Conservation (phyloP, 2,113 vertebrate genomes). For the Pteropus alecto region DNA sequence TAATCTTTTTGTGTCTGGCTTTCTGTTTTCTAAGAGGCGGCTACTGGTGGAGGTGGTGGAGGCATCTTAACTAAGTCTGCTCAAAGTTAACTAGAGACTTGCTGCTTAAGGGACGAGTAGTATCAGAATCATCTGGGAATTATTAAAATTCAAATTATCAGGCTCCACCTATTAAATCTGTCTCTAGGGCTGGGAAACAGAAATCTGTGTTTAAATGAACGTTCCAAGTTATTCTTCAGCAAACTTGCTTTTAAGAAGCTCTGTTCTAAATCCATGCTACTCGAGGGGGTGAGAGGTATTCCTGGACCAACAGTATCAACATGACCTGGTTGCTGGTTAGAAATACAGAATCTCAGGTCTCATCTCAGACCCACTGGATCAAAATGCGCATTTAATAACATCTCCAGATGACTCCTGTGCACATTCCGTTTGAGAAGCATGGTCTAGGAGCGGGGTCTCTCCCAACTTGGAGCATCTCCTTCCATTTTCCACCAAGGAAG, state of each 20-base stretch:
- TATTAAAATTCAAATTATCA: not conserved
- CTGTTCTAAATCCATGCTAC: not conserved
- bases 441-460: not conserved
- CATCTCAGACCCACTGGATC: not conserved
- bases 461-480: not conserved
- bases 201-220: not conserved
- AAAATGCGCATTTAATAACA: not conserved
- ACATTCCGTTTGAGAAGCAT: not conserved
- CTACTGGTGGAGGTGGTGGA: not conserved
- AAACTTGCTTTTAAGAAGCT: not conserved
- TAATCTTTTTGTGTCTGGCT: not conserved
- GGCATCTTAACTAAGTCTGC: not conserved
- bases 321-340: not conserved
- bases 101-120: too few species aligned
- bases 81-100: not conserved
- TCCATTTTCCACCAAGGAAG: not conserved
- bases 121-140: not conserved
- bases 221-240: not conserved
- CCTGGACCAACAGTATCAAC: not conserved
- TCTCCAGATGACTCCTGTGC: fast-evolving
- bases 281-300: not conserved
- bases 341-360: not conserved
- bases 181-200: not conserved
- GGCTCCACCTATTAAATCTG: not conserved
- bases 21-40: not conserved